Conservation (phyloP, 35 echinoderm and acorn worm species). For the Diadema setosum region DNA sequence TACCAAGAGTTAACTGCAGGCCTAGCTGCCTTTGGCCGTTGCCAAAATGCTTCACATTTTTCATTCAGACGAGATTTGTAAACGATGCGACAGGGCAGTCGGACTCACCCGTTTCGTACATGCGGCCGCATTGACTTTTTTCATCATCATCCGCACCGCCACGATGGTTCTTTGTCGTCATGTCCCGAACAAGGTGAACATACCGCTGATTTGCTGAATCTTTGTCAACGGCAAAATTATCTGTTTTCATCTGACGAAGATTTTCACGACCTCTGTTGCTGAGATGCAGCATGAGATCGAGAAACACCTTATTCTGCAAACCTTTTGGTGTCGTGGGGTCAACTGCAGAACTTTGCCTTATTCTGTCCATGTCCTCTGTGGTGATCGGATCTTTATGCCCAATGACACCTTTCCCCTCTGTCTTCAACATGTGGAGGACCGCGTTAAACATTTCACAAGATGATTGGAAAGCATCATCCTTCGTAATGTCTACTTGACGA, state of each 20-base stretch:
- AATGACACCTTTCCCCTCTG: background rate
- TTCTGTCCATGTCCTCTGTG: slow-evolving; percentile 2
- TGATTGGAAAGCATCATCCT: background rate
- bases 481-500: background rate
- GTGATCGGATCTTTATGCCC: slow-evolving; percentile 5
- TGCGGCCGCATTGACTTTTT: slow-evolving; percentile 21
- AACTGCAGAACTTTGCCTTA: background rate
- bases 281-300: slow-evolving; percentile 12
- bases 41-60: slow-evolving; percentile 5
- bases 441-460: background rate
- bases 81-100: slow-evolving; percentile 16
- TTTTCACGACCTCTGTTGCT: slow-evolving; percentile 23
- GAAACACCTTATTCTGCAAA: slow-evolving; percentile 30
- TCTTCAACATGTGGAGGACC: background rate
- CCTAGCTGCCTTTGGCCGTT: slow-evolving; percentile 6
- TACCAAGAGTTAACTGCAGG: background rate
- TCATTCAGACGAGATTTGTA: slow-evolving; percentile 7
- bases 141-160: background rate
- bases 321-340: background rate
- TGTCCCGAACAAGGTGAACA: background rate
- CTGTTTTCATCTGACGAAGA: background rate
- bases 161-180: slow-evolving; percentile 31
- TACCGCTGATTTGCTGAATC: background rate
- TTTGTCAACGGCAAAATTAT: background rate
- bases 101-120: slow-evolving; percentile 23